Evolutionary conservation across 2,113 vertebrate species (phyloP).

Genomic region (Athene noctua): DNA sequence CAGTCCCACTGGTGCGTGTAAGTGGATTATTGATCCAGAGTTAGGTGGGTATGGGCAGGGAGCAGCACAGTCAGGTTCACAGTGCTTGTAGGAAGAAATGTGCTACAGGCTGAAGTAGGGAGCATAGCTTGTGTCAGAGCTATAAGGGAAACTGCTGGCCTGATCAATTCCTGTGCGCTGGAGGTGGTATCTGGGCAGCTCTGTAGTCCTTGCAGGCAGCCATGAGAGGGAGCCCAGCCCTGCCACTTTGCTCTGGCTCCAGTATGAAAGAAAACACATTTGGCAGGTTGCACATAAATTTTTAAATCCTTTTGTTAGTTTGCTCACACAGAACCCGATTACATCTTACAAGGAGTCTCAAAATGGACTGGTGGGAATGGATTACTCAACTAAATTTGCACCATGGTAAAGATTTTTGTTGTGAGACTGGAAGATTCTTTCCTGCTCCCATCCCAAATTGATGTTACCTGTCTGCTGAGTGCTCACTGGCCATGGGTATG

Average conservation of each 20-base stretch:
- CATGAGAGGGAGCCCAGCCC: background rate
- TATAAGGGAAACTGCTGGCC: background rate
- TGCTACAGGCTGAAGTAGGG: fast-evolving
- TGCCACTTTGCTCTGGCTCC: background rate
- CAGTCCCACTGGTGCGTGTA: background rate
- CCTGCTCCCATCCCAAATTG: background rate
- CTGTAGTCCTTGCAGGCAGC: background rate
- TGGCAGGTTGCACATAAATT: background rate
- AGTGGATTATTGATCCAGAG: background rate
- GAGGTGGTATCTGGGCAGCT: background rate
- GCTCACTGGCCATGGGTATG: background rate
- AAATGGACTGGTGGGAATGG: constrained; percentile 78
- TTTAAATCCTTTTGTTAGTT: background rate
- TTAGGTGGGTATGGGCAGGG: background rate
- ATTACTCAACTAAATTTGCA: constrained; percentile 84
- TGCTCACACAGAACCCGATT: constrained; percentile 71
- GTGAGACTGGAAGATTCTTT: background rate
- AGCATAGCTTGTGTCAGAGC: background rate
- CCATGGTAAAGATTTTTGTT: constrained; percentile 72
- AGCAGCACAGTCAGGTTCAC: background rate
- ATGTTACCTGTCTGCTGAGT: background rate
- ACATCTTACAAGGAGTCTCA: constrained; percentile 81
- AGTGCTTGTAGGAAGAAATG: background rate
- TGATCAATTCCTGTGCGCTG: background rate
- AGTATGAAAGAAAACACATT: background rate